Percentiles rank a stretch among this genome's conserved stretches.
Conservation (phyloP, 2,888 invertebrate genomes). For the Parapristionchus giblindavisi region DNA sequence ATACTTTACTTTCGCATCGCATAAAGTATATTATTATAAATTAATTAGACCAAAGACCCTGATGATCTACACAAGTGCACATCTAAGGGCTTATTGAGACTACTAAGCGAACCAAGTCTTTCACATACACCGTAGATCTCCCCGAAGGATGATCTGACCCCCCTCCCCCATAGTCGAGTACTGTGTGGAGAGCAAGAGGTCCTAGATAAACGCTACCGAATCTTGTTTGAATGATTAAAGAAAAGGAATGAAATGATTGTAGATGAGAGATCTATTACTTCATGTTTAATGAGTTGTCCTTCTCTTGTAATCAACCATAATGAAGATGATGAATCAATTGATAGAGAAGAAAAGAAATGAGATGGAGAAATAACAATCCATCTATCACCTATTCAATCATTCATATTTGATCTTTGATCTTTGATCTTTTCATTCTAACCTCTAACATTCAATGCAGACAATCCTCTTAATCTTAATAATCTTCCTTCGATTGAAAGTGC, state of each 20-base stretch:
- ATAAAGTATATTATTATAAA: too few relatives aligned
- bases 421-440: constrained; percentile 5
- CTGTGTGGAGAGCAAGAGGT: too few relatives aligned
- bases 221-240: too few relatives aligned
- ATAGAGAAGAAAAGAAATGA: constrained; percentile 23
- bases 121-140: too few relatives aligned
- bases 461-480: constrained; percentile 17
- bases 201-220: too few relatives aligned
- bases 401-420: neutral
- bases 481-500: constrained; percentile 28
- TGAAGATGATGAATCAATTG: constrained; percentile 6
- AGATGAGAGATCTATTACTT: neutral
- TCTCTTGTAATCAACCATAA: constrained; percentile 21
- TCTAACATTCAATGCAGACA: constrained; percentile 18
- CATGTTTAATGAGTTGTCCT: constrained; percentile 14
- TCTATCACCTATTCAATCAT: neutral
- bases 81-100: too few relatives aligned
- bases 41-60: too few relatives aligned
- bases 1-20: too few relatives aligned
- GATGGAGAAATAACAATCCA: constrained; percentile 8
- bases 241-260: neutral
- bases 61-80: too few relatives aligned
- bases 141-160: too few relatives aligned
- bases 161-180: too few relatives aligned
- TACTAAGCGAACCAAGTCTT: too few relatives aligned